These are phyloP conservation scores for Campoletis sonorensis DNA, from an alignment of 1,140 invertebrate species.

Conservation along the genomic window DNA sequence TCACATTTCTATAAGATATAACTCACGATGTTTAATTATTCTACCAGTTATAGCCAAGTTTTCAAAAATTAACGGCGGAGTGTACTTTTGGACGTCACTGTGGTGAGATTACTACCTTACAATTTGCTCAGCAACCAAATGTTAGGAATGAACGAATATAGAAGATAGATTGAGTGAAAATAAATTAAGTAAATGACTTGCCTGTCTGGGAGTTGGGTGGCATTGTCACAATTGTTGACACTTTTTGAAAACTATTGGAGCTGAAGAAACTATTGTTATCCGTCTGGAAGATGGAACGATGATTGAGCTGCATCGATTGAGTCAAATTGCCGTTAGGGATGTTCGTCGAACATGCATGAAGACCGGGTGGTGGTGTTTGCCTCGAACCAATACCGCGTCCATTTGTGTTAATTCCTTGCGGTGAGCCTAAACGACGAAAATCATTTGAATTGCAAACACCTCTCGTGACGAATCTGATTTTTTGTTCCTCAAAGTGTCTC, in stretches of 20 bases:
- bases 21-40: too few species aligned
- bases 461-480: not conserved
- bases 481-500: not conserved
- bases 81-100: too few species aligned
- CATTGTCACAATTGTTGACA: constrained; percentile 66
- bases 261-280: constrained; percentile 80
- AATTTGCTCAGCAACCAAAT: too few species aligned
- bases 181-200: constrained; percentile 51
- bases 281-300: constrained; percentile 76
- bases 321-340: constrained; percentile 59
- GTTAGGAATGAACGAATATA: too few species aligned
- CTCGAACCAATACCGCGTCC: constrained; percentile 25
- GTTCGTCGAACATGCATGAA: constrained; percentile 36
- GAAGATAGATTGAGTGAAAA: too few species aligned
- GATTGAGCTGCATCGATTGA: constrained; percentile 70
- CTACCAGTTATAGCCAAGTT: too few species aligned
- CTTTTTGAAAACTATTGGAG: constrained; percentile 77
- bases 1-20: too few species aligned
- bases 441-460: not conserved
- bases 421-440: constrained; percentile 26
- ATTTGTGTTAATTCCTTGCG: constrained; percentile 64
- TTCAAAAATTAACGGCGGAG: too few species aligned
- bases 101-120: too few species aligned
- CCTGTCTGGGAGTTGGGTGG: constrained; percentile 69
- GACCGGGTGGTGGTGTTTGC: constrained; percentile 64